Base-by-base conservation (phyloP, 2,888 invertebrate species). In the Scrobipalpa atriplicella region DNA sequence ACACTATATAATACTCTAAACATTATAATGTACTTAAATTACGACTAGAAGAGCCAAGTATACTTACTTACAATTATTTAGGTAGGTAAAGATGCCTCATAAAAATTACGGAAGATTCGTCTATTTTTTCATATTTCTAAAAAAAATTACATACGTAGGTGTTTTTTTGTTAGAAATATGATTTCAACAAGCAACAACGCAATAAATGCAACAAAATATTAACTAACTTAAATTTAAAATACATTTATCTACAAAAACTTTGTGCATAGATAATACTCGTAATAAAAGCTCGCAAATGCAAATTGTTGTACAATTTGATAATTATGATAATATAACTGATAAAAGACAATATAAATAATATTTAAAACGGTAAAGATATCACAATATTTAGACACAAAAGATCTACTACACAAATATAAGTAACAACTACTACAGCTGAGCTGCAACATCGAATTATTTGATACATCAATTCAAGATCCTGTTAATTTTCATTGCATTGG, bases 261-360 rank as follows among this genome's bases (percentile, higher is more conserved):
- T 82, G 83, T 83, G 82, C 83, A 79, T 43, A 21, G 29, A 56
- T 56, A 21, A 56, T 56, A 13, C 21, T 56, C 29, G 13, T 71
- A 63, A 51, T 47, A 62, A 47, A 62, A 47, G 58, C 29, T 72
- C 64, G 67, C 54, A 78, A 82, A 82, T 80, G 78, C 85, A 83
- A 84, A 85, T 84, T 84, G 82, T 85, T 76, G 73, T 74, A 85
- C 84, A 84, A 84, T 81, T 81, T 79, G 77, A 79, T 79, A 77
- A 76, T 71, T 76, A 36, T 58, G 36, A 38, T 58, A 16, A 67
- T 72, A 73, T 72, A 73, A 73, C 67, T 73, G 8, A 56, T 21
- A 19, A 10, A 16, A 18, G 39, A 70, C 70, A 66, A 69, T 41
- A 9, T 54, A 73, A 71, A 72, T 69, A 71, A 73, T 73, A 72